Percentiles rank a stretch among this genome's conserved stretches.
phyloP scores from a whole-genome alignment of 1,140 invertebrate genomes.

The Chironomus striatipennis region DNA sequence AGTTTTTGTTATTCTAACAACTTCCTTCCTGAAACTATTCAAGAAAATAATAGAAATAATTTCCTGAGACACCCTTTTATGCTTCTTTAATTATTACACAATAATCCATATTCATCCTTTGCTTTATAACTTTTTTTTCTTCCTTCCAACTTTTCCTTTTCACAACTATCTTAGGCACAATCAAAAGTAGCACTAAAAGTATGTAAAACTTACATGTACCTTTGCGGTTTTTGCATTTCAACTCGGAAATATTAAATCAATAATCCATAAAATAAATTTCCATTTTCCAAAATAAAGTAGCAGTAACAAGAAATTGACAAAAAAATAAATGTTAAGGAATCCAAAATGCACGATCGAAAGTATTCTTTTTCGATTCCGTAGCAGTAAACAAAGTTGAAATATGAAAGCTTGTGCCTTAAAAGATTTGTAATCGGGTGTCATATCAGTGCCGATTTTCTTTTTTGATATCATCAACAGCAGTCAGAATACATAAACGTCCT shows the following conservation, averaged over 20 bases:
- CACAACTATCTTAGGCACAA: neutral
- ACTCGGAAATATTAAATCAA: neutral
- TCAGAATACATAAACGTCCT: neutral
- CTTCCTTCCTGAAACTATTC: no score
- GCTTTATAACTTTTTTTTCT: neutral
- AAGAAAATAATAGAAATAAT: no score
- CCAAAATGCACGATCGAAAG: neutral
- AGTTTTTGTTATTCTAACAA: no score
- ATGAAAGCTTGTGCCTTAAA: neutral
- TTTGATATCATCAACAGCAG: no score
- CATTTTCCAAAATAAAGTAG: neutral
- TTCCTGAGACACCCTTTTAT: neutral
- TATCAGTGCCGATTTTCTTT: neutral
- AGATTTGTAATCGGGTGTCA: constrained; percentile 3
- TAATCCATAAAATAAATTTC: neutral
- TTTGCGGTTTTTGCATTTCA: neutral
- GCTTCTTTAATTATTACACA: neutral
- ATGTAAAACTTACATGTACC: neutral
- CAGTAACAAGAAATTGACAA: neutral
- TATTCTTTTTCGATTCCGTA: neutral
- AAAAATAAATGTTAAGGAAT: neutral
- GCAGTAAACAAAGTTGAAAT: neutral
- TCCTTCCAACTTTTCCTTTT: neutral
- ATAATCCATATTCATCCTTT: no score
- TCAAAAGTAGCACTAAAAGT: constrained; percentile 10